Conservation (phyloP, 2,113 vertebrate genomes). For the Petaurus breviceps region DNA sequence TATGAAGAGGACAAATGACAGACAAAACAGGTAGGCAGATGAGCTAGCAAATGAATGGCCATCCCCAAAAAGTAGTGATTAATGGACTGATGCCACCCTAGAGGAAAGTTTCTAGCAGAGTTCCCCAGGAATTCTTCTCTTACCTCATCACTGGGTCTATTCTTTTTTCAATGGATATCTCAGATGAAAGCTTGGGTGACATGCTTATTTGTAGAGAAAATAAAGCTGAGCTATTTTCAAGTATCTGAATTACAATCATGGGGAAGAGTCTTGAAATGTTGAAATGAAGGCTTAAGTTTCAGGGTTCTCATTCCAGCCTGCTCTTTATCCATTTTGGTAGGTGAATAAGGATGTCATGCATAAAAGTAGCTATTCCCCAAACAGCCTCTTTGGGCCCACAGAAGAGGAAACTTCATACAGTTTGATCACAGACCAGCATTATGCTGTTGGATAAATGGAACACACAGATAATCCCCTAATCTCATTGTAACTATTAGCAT, state of each 20-base stretch:
- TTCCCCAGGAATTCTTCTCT: not conserved
- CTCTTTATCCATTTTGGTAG: not conserved
- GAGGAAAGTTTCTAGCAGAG: not conserved
- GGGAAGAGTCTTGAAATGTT: not conserved
- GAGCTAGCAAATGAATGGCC: not conserved
- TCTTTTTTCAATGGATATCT: not conserved
- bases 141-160: not conserved
- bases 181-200: not conserved
- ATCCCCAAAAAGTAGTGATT: not conserved
- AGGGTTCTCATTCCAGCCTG: not conserved
- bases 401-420: not conserved
- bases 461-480: not conserved
- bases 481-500: not conserved
- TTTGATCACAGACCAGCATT: not conserved
- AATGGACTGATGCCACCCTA: not conserved
- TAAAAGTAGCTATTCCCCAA: not conserved
- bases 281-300: not conserved
- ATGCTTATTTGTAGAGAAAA: not conserved
- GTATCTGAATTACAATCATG: not conserved
- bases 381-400: not conserved
- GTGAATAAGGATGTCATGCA: not conserved
- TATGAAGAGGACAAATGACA: not conserved
- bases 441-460: not conserved
- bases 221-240: not conserved
- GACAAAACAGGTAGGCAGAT: not conserved